phyloP scores from a whole-genome alignment of 1,140 invertebrate genomes.

The Gerris buenoi region DNA sequence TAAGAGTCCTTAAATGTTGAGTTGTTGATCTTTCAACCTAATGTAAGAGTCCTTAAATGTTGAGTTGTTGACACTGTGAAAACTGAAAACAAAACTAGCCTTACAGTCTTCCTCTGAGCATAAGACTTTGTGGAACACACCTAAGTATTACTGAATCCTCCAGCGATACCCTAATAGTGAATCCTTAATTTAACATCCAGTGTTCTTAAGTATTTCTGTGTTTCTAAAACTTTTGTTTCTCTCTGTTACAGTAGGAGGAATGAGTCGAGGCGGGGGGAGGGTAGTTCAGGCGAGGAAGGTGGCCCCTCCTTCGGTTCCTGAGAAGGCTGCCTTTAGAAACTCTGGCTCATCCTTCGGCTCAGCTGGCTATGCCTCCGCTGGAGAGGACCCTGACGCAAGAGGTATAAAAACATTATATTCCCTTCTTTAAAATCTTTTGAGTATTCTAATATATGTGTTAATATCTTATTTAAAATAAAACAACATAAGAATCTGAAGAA shows the following conservation, averaged over 20 bases:
- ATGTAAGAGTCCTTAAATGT: no score
- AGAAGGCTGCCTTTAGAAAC: slow-evolving; percentile 32
- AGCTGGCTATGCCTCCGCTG: slow-evolving; percentile 38
- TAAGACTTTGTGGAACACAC: no score
- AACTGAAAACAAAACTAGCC: no score
- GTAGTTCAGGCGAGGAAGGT: slow-evolving; percentile 64
- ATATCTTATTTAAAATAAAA: neutral
- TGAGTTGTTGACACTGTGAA: no score
- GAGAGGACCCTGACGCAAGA: slow-evolving; percentile 42
- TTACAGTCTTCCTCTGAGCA: no score
- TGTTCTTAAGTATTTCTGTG: no score
- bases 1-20: no score
- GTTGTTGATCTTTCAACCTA: no score
- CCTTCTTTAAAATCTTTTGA: neutral
- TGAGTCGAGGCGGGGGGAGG: slow-evolving; percentile 59
- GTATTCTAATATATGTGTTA: neutral
- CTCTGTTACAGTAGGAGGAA: slow-evolving; percentile 51
- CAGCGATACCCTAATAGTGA: no score
- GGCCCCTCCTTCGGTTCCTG: slow-evolving; percentile 62
- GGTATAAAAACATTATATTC: slow-evolving; percentile 27
- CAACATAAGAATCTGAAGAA: neutral
- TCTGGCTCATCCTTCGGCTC: slow-evolving; percentile 31
- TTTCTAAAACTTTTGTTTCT: no score
- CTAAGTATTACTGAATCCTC: no score
- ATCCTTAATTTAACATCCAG: no score